Conservation (phyloP, 1,140 invertebrate genomes). For the Wasmannia auropunctata region DNA sequence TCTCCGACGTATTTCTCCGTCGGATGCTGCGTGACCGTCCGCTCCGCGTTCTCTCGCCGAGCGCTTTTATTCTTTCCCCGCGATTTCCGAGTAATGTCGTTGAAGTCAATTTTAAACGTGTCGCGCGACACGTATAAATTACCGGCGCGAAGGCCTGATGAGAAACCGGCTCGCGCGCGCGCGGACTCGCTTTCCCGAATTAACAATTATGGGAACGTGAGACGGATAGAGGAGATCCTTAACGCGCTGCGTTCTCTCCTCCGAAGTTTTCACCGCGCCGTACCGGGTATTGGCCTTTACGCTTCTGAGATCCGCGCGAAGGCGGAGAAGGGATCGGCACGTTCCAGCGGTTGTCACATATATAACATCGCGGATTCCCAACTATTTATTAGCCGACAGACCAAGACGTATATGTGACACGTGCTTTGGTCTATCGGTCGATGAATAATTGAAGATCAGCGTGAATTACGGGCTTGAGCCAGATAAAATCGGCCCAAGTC, state of each 20-base stretch:
- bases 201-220: constrained; percentile 47
- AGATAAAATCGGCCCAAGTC: not conserved
- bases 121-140: constrained; percentile 1
- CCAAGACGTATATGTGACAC: not conserved
- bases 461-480: not conserved
- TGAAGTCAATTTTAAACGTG: constrained; percentile 25
- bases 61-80: not conserved
- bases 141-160: constrained; percentile 2
- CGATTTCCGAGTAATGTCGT: not conserved
- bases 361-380: not conserved
- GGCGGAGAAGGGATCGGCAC: not conserved
- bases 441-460: not conserved
- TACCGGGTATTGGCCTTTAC: not conserved
- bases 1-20: constrained; percentile 22
- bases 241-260: constrained; percentile 13
- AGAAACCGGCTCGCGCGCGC: constrained; percentile 10
- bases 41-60: not conserved
- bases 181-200: constrained; percentile 35
- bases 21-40: constrained; percentile 3
- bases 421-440: not conserved
- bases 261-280: constrained; percentile 6
- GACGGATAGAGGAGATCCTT: constrained; percentile 9
- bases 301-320: not conserved
- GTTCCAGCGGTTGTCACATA: not conserved
- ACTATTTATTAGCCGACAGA: not conserved